phyloP scores from a whole-genome alignment of 2,113 vertebrate genomes.

The Phyllostomus discolor region DNA sequence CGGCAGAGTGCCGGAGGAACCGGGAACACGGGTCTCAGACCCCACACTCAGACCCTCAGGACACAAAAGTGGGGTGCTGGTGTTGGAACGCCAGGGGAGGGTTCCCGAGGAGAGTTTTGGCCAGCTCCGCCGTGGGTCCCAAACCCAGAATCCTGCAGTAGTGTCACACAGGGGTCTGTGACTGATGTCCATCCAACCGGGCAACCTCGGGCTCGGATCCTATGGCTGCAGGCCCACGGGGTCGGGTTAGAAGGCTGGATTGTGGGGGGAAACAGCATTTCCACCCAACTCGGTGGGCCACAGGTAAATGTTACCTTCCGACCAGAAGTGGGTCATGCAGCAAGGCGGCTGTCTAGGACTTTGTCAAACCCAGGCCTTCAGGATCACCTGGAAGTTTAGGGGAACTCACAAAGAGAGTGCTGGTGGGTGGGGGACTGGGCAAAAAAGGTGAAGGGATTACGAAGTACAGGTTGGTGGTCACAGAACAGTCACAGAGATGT shows the following conservation, averaged over 20 bases:
- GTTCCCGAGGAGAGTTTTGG: background rate
- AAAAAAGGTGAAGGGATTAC: too few species aligned
- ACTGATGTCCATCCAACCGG: background rate
- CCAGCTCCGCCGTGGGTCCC: background rate
- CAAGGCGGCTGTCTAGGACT: background rate
- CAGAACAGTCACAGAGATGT: too few species aligned
- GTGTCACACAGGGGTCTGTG: background rate
- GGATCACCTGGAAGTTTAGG: background rate
- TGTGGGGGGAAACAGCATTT: background rate
- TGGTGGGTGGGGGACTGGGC: too few species aligned
- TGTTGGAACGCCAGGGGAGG: background rate
- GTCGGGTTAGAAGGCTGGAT: background rate
- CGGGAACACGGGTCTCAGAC: background rate
- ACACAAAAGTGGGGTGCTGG: background rate
- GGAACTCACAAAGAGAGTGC: background rate
- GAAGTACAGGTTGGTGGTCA: too few species aligned
- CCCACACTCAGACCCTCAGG: background rate
- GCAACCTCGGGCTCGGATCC: background rate
- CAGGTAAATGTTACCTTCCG: background rate
- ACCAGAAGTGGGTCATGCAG: background rate
- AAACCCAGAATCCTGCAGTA: background rate
- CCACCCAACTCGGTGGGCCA: background rate
- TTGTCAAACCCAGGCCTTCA: background rate
- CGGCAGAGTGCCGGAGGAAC: background rate
- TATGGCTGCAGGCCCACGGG: background rate